A percentile compares a stretch with the other conserved stretches of the same genome.
Evolutionary conservation across 2,113 vertebrate species (phyloP).

Genomic region (Puffinus mauretanicus): DNA sequence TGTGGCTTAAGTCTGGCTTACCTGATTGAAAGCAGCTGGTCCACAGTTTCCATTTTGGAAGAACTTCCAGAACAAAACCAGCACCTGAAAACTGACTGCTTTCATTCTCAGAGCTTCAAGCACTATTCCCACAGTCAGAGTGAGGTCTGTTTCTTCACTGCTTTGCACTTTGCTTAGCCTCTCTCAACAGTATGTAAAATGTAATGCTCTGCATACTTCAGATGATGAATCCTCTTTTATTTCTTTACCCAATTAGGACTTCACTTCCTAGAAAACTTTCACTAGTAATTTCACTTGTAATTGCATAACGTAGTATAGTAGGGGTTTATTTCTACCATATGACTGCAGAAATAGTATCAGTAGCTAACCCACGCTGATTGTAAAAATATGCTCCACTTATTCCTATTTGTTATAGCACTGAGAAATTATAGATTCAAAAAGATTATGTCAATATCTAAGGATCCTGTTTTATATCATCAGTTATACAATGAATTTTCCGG

Average conservation of each 20-base stretch:
- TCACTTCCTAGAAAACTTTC: conserved; percentile 34
- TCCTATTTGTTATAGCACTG: background rate
- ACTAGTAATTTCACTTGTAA: conserved; percentile 44
- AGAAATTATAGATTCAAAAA: conserved; percentile 41
- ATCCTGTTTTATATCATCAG: background rate
- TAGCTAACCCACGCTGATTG: conserved; percentile 24
- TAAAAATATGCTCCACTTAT: conserved; percentile 46
- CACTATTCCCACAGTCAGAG: too few species aligned
- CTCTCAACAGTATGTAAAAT: conserved; percentile 2
- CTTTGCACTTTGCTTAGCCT: background rate
- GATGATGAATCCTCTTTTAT: conserved; percentile 55
- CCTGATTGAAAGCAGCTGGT: background rate
- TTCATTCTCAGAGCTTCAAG: background rate
- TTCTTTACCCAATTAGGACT: conserved; percentile 50
- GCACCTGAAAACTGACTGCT: background rate
- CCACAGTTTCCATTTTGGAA: background rate
- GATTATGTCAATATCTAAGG: background rate
- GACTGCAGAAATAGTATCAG: conserved; percentile 12
- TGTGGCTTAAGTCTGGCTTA: background rate
- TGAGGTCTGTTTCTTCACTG: background rate
- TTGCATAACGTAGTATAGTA: background rate
- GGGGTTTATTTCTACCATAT: conserved; percentile 26
- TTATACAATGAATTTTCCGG: background rate
- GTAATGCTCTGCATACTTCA: conserved; percentile 31
- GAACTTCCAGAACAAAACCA: background rate